phyloP scores from a whole-genome alignment of 2,888 invertebrate species.

The Stenurella melanura region DNA sequence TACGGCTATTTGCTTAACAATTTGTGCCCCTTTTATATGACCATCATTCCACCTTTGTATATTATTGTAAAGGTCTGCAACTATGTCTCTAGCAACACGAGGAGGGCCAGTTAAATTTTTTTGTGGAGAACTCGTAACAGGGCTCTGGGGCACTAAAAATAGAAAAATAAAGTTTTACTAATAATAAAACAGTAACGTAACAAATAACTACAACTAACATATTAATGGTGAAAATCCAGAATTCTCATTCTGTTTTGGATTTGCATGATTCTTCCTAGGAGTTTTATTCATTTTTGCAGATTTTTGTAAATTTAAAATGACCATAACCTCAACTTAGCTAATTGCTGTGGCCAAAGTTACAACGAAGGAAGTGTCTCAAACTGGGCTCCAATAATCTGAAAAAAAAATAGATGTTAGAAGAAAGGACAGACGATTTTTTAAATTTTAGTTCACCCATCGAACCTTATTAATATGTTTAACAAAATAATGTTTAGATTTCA shows the following conservation, averaged over 20 bases:
- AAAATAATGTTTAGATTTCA: neutral
- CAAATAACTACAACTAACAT: conserved; percentile 46
- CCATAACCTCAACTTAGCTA: neutral
- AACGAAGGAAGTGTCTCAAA: neutral
- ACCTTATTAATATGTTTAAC: neutral
- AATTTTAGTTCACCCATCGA: neutral
- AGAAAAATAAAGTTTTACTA: conserved; percentile 22
- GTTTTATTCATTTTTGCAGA: conserved; percentile 44
- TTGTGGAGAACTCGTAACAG: conserved; percentile 66
- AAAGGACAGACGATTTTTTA: neutral
- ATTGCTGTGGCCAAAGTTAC: neutral
- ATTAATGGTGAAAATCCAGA: conserved; percentile 58
- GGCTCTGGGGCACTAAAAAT: conserved; percentile 71
- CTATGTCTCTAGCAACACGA: conserved; percentile 76
- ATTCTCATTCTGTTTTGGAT: conserved; percentile 4
- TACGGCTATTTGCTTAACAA: conserved; percentile 71
- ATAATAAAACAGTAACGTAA: no score
- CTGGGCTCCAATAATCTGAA: neutral
- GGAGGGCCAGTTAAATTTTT: conserved; percentile 77
- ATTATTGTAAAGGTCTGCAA: conserved; percentile 75
- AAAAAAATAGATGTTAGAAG: neutral
- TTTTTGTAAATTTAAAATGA: neutral
- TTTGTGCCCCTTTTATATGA: conserved; percentile 72
- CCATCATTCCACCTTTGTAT: conserved; percentile 76
- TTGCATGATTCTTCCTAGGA: conserved; percentile 46